A percentile compares a stretch with the other conserved stretches of the same genome.
Conservation (phyloP, 2,113 vertebrate species). For the Chloebia gouldiae region DNA sequence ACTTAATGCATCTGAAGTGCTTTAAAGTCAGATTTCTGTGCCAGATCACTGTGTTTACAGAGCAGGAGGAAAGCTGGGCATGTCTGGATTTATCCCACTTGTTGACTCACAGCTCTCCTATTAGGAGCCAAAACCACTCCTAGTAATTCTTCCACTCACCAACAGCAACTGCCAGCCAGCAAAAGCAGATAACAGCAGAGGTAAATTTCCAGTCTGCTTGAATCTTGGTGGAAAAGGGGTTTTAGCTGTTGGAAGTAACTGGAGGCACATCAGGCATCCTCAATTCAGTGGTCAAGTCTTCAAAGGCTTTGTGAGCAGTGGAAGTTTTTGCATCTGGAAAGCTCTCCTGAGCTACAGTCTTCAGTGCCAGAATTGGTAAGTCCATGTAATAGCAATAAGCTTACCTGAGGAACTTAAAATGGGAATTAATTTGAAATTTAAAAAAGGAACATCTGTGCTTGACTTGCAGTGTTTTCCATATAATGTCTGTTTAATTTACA, state of each 20-base stretch:
- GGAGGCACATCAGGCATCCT: not conserved
- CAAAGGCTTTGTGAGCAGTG: not conserved
- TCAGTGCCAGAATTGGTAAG: conserved; percentile 40
- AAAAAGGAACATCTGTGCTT: not conserved
- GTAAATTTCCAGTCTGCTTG: not conserved
- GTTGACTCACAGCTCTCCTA: conserved; percentile 31
- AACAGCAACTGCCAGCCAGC: not conserved
- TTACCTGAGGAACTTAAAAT: not conserved
- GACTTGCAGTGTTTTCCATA: not conserved
- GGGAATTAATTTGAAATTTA: not conserved
- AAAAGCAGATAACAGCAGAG: not conserved
- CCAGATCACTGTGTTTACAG: conserved; percentile 20
- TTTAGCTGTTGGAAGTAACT: not conserved
- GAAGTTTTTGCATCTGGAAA: conserved; percentile 4
- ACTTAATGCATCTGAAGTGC: not conserved
- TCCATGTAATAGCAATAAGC: not conserved
- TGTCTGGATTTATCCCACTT: conserved; percentile 38
- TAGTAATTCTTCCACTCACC: conserved; percentile 9
- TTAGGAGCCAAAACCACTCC: conserved; percentile 52
- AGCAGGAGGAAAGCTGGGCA: conserved; percentile 18
- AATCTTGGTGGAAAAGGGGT: not conserved
- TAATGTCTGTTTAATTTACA: not conserved
- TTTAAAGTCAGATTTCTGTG: not conserved
- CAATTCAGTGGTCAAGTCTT: not conserved
- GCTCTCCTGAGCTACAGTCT: not conserved